Evolutionary conservation across 1,140 invertebrate species (phyloP).

Genomic region (roundworm (Caenorhabditis elegans)): DNA sequence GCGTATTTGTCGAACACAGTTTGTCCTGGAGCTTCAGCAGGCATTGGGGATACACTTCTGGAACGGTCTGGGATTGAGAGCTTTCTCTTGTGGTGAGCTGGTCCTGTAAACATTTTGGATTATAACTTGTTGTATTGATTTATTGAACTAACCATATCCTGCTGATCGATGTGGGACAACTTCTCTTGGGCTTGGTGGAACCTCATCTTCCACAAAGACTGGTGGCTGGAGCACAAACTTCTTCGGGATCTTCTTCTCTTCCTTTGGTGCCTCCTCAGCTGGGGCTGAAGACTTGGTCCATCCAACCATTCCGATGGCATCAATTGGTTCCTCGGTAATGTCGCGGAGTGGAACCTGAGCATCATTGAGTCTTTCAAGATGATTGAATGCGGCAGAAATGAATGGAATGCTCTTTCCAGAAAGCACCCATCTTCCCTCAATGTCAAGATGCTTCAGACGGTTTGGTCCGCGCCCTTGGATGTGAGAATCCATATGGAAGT

Average conservation of each 20-base stretch:
- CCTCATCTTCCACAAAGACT: conserved; percentile 43
- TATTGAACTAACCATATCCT: conserved; percentile 54
- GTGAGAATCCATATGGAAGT: conserved; percentile 46
- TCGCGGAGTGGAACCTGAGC: conserved; percentile 47
- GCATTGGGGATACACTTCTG: conserved; percentile 39
- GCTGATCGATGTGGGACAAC: conserved; percentile 49
- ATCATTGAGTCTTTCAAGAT: conserved; percentile 50
- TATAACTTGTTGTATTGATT: no score
- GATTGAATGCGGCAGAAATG: conserved; percentile 53
- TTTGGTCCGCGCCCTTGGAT: conserved; percentile 48
- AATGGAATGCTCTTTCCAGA: conserved; percentile 51
- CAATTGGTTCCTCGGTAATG: conserved; percentile 44
- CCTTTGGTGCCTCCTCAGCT: conserved; percentile 31
- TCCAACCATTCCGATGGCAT: conserved; percentile 52
- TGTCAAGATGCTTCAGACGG: conserved; percentile 49
- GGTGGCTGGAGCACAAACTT: conserved; percentile 33
- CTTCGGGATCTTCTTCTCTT: conserved; percentile 38
- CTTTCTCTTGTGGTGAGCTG: conserved; percentile 51
- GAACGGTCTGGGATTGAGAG: conserved; percentile 46
- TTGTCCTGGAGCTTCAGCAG: neutral
- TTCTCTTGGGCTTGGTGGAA: conserved; percentile 48
- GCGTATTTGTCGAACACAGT: conserved; percentile 47
- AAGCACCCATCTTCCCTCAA: conserved; percentile 50
- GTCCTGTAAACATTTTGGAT: conserved; percentile 29
- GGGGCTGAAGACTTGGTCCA: conserved; percentile 44